Percentiles rank a stretch among this genome's conserved stretches.
Conservation (phyloP, 1,140 invertebrate species). For the Bursaphelenchus mucronatus region DNA sequence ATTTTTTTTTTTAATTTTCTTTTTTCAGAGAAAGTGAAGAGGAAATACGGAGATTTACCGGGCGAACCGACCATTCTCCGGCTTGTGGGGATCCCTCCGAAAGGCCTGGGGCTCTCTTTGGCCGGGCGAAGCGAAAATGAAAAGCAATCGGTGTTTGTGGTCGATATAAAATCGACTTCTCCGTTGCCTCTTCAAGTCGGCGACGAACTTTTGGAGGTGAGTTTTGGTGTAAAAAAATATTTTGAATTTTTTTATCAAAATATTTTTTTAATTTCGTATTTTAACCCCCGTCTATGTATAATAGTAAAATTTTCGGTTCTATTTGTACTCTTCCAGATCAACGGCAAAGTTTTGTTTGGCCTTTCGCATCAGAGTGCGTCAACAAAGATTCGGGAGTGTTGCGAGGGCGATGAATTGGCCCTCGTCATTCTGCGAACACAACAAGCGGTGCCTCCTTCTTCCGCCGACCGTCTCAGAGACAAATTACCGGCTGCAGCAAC, state of each 20-base stretch:
- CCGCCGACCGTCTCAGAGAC: not conserved
- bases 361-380: slow-evolving; percentile 53
- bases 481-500: slow-evolving; percentile 1
- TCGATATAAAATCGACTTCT: slow-evolving; percentile 84
- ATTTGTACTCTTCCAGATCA: slow-evolving; percentile 56
- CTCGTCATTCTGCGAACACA: slow-evolving; percentile 44
- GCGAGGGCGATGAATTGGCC: slow-evolving; percentile 48
- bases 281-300: too few species aligned
- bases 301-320: too few species aligned
- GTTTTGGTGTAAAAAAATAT: not conserved
- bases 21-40: slow-evolving; percentile 78
- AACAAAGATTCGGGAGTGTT: slow-evolving; percentile 54
- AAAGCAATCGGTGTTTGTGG: slow-evolving; percentile 91
- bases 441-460: not conserved
- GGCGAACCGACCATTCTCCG: slow-evolving; percentile 70
- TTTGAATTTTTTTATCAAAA: not conserved
- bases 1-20: not conserved
- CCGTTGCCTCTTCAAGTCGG: slow-evolving; percentile 78
- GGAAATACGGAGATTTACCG: slow-evolving; percentile 79
- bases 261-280: too few species aligned
- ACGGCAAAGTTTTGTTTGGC: slow-evolving; percentile 54
- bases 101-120: slow-evolving; percentile 78
- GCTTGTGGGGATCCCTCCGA: slow-evolving; percentile 66
- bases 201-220: slow-evolving; percentile 89
- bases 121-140: slow-evolving; percentile 69